Base-by-base conservation (phyloP, 1,140 invertebrate genomes). In the Antheraea mylitta region DNA sequence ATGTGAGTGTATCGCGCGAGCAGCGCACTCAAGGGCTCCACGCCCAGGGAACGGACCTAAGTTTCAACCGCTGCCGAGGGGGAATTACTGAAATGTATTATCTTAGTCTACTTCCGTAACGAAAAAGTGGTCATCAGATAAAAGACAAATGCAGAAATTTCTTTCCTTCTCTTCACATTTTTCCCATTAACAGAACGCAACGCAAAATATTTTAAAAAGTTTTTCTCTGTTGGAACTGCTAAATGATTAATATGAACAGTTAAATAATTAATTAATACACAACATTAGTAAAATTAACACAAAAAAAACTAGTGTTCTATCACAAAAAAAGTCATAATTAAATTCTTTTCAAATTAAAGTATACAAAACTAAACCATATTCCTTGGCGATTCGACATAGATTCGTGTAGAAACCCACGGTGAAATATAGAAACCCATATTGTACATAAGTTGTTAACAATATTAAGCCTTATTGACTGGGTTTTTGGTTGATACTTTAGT, bases 371-470 rank as follows among this genome's bases (percentile, higher is more conserved):
- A 0, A 53, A 53, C 45, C 6, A 0, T 53, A 53, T 53, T 53
- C 45, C 11, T 6, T 53, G 1, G 16, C 11, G 6, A 16, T 53
- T 7, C 9, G 45, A 60, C 3, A 60, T 60, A 60, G 18, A 60
- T 60, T 22, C 59, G 22, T 3, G 10, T 60, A 60, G 18, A 60
- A 60, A 60, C 59, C 3, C 0, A 60, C 22, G 4, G 22, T 60
- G 59, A 60, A 60, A 53, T 53, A 70, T 73, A 70, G 69, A 76
- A 64, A 70, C 64, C 72, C 79, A 79, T 81, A 79, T 75, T 45
- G 72, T 75, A 76, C 77, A 11, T 7, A 7, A 0, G 3, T 7
- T n/a, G n/a, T 37, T 37, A 63, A 30, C 16, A 22, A 63, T 16
- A 37, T 63, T 30, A 36, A 63, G 6, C 7, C 30, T 37, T 63